Conservation (phyloP, 2,888 invertebrate genomes). For the Apamea anceps region DNA sequence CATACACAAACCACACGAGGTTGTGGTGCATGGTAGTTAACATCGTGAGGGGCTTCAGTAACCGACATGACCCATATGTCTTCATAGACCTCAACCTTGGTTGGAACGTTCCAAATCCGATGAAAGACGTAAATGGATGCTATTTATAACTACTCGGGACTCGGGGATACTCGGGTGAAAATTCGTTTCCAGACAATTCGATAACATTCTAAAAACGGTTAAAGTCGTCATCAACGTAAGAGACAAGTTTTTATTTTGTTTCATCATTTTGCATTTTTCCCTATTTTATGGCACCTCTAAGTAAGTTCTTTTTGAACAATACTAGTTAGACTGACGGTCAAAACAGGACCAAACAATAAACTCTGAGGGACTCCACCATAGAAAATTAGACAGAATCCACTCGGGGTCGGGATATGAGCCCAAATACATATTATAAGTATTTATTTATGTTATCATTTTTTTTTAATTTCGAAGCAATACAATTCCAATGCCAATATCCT, state of each 20-base stretch:
- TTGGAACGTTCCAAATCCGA: background rate
- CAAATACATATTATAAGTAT: background rate
- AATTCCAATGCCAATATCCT: no score
- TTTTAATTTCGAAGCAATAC: background rate
- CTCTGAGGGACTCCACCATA: constrained; percentile 14
- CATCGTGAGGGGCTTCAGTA: background rate
- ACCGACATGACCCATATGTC: background rate
- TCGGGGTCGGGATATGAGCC: background rate
- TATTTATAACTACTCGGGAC: constrained; percentile 33
- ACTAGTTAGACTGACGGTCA: background rate
- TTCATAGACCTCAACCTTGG: background rate
- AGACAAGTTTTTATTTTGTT: background rate
- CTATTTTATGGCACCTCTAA: background rate
- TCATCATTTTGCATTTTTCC: background rate
- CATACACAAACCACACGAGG: background rate
- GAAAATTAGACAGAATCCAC: background rate
- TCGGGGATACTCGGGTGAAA: background rate
- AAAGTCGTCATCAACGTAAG: background rate
- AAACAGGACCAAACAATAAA: background rate
- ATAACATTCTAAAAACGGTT: constrained; percentile 6
- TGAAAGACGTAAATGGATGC: background rate
- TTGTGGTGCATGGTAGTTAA: background rate
- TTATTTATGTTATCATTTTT: no score
- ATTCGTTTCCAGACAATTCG: constrained; percentile 18
- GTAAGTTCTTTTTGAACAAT: background rate